Conservation (phyloP, 2,888 invertebrate species). For the Siphlonurus alternatus region DNA sequence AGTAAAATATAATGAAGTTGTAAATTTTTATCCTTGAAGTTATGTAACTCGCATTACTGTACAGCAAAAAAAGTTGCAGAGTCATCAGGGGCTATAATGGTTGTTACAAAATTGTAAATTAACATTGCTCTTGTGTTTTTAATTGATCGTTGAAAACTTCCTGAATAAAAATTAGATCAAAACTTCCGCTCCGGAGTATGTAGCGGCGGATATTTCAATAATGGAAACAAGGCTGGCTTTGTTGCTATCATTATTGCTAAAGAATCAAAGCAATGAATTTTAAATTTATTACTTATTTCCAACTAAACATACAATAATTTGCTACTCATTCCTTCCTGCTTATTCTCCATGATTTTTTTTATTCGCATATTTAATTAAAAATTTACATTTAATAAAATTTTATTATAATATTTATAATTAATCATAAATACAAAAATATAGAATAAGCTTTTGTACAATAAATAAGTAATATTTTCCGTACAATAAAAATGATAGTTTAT, state of each 20-base stretch:
- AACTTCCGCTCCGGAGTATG: neutral
- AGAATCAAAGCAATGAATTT: too few relatives aligned
- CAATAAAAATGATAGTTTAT: neutral
- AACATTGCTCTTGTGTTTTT: neutral
- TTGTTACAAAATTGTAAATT: neutral
- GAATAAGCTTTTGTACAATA: too few relatives aligned
- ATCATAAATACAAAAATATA: too few relatives aligned
- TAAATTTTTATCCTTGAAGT: too few relatives aligned
- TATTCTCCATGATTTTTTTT: too few relatives aligned
- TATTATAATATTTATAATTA: too few relatives aligned
- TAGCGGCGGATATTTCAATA: neutral
- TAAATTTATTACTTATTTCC: neutral
- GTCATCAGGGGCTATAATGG: neutral
- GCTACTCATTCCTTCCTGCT: neutral
- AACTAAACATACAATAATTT: neutral
- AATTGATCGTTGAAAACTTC: neutral
- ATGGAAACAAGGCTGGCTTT: neutral
- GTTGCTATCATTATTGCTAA: neutral
- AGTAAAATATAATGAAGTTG: too few relatives aligned
- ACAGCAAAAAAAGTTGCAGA: neutral
- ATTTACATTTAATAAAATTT: too few relatives aligned
- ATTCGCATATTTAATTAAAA: neutral
- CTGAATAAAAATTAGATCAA: neutral
- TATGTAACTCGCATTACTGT: neutral
- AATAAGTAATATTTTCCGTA: too few relatives aligned